Percentiles rank a stretch among this genome's conserved stretches.
phyloP scores from a whole-genome alignment of 1,140 invertebrate genomes.

The Stegodyphus dumicola region DNA sequence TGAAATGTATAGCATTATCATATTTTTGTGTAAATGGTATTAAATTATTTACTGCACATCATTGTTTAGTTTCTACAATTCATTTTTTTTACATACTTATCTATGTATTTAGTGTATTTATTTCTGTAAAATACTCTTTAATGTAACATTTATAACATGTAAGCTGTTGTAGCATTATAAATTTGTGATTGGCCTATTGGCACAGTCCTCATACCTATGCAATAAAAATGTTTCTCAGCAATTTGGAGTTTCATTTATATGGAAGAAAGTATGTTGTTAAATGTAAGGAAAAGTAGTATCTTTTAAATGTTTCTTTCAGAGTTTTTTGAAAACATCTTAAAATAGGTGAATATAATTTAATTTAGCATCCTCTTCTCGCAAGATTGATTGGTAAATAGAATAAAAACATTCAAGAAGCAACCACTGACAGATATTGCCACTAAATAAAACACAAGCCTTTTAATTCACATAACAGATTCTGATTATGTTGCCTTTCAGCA shows the following conservation, averaged over 20 bases:
- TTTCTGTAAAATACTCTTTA: not conserved
- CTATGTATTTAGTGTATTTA: not conserved
- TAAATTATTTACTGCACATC: not conserved
- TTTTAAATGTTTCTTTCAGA: no score
- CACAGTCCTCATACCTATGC: not conserved
- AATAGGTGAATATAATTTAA: no score
- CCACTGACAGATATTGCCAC: no score
- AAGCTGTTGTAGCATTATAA: not conserved
- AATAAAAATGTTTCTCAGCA: not conserved
- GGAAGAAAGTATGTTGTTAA: no score
- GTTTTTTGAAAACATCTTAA: no score
- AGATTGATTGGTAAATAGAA: no score
- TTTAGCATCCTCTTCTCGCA: no score
- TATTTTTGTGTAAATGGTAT: not conserved
- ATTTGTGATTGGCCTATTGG: not conserved
- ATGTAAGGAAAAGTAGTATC: no score
- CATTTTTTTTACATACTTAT: not conserved
- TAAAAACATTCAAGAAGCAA: no score
- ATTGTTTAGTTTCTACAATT: not conserved
- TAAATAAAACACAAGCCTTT: no score
- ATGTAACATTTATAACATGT: not conserved
- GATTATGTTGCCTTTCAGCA: no score
- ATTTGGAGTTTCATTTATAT: not conserved
- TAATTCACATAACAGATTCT: no score
- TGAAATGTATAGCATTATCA: not conserved